Conservation (phyloP, 2,113 vertebrate genomes). For the Pteruthius melanotis region DNA sequence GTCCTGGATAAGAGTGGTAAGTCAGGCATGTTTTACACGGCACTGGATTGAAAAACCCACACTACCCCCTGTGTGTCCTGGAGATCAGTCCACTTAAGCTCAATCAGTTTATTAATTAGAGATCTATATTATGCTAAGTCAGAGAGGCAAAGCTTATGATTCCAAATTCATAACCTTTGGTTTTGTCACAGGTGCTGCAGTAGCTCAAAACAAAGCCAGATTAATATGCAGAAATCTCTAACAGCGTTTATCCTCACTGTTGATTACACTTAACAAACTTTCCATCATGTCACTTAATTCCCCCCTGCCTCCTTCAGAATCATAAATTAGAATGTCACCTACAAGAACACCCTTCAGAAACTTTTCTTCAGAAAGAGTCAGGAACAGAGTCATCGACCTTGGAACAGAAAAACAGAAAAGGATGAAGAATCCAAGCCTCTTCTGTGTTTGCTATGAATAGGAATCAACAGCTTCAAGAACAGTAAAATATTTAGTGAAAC, state of each 20-base stretch:
- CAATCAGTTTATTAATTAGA: not conserved
- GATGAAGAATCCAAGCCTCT: not conserved
- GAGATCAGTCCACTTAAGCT: not conserved
- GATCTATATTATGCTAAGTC: not conserved
- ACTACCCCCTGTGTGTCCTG: not conserved
- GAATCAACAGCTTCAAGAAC: not conserved
- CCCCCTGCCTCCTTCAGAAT: slow-evolving; percentile 7
- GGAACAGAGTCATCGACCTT: not conserved
- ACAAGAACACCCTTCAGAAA: slow-evolving; percentile 37
- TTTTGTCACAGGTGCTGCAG: not conserved
- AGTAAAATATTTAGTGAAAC: not conserved
- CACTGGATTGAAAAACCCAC: not conserved
- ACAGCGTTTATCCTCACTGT: slow-evolving; percentile 22
- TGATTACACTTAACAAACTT: slow-evolving; percentile 63
- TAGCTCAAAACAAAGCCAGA: slow-evolving; percentile 28
- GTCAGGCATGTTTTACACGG: not conserved
- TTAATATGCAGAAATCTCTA: slow-evolving; percentile 53
- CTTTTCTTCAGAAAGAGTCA: not conserved
- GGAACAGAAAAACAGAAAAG: not conserved
- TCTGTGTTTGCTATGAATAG: not conserved
- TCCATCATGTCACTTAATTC: slow-evolving; percentile 47
- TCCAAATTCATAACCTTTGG: not conserved
- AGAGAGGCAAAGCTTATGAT: not conserved
- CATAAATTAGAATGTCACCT: slow-evolving; percentile 42
- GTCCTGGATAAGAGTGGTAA: not conserved